A percentile compares a stretch with the other conserved stretches of the same genome.
These are phyloP conservation scores for Eulacestoma nigropectus DNA, from an alignment of 2,113 vertebrate genomes.

Conservation along the genomic window DNA sequence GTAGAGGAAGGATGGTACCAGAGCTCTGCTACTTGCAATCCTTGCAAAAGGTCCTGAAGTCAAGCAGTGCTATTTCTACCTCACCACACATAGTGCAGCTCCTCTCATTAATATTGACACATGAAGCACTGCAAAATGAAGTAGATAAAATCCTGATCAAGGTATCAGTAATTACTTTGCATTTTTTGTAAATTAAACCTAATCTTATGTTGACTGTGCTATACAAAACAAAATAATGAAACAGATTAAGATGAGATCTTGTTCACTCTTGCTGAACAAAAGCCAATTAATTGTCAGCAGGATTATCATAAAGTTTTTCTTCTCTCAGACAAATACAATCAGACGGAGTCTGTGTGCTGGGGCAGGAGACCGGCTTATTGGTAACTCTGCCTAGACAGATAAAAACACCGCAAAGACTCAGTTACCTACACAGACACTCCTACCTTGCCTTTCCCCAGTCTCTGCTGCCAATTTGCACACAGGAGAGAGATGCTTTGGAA, in stretches of 20 bases:
- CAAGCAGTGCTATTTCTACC: background rate
- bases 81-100: background rate
- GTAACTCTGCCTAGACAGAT: background rate
- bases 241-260: slow-evolving; percentile 73
- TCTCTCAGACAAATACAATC: background rate
- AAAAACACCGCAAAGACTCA: background rate
- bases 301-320: slow-evolving; percentile 23
- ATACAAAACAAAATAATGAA: slow-evolving; percentile 71
- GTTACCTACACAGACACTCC: background rate
- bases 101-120: background rate
- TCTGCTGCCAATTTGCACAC: background rate
- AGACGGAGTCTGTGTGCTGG: background rate
- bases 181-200: slow-evolving; percentile 69
- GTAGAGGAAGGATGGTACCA: background rate
- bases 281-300: slow-evolving; percentile 70
- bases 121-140: background rate
- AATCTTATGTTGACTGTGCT: slow-evolving; percentile 75
- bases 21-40: background rate
- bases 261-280: slow-evolving; percentile 70
- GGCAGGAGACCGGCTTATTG: background rate
- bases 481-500: background rate
- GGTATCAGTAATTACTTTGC: slow-evolving; percentile 58
- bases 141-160: slow-evolving; percentile 36
- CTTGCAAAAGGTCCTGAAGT: background rate
- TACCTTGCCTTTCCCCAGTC: background rate